Evolutionary conservation across 2,113 vertebrate species (phyloP).

Genomic region (Hypocryptadius cinnamomeus): DNA sequence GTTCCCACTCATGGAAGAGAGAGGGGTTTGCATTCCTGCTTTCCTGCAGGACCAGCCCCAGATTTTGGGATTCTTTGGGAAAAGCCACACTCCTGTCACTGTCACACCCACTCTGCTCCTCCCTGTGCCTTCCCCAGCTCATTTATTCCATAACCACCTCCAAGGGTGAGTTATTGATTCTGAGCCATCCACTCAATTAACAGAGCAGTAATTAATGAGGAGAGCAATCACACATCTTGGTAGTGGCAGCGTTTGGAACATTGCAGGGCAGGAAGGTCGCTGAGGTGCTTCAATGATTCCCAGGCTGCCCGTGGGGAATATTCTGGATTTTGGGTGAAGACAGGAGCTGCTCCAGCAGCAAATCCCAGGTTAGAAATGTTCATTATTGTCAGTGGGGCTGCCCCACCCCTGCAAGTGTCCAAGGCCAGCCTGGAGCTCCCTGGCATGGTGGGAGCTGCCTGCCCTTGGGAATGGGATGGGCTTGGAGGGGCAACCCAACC

Average conservation of each 20-base stretch:
- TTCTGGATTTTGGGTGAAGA: not conserved
- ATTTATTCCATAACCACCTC: not conserved
- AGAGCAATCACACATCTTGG: not conserved
- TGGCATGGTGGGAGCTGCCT: not conserved
- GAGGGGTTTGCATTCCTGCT: not conserved
- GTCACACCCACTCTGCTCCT: not conserved
- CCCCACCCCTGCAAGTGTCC: not conserved
- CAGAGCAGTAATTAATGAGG: not conserved
- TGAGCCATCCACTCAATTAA: not conserved
- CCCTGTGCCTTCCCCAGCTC: not conserved
- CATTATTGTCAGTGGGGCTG: not conserved
- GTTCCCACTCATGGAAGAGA: no score
- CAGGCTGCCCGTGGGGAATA: fast-evolving
- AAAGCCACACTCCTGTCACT: not conserved
- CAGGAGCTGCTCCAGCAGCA: not conserved
- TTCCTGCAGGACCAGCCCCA: not conserved
- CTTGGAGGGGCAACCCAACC: not conserved
- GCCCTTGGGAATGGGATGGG: not conserved
- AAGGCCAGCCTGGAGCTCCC: not conserved
- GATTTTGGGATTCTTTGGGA: not conserved
- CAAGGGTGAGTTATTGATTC: not conserved
- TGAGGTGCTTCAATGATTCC: not conserved
- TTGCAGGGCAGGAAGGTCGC: not conserved
- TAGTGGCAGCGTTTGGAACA: not conserved
- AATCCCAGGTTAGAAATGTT: not conserved